These are phyloP conservation scores for Mesocentrotus franciscanus DNA, from an alignment of 53 echinoderm and acorn worm genomes.

Conservation along the genomic window DNA sequence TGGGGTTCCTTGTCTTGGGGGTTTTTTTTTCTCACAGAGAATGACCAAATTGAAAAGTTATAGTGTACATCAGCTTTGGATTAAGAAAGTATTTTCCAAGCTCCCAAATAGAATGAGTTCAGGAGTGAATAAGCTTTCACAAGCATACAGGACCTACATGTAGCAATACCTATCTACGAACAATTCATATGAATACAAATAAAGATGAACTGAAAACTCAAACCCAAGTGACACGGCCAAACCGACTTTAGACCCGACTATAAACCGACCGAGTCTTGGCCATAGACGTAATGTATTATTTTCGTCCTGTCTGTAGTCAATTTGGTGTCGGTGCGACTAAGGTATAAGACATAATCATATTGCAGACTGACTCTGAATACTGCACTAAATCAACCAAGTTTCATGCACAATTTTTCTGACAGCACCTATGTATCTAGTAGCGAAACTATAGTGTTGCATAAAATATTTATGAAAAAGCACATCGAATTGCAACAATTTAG, in stretches of 20 bases:
- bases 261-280: too few species aligned
- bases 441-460: not conserved
- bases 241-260: too few species aligned
- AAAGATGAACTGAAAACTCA: not conserved
- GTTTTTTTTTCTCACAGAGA: not conserved
- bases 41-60: not conserved
- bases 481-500: not conserved
- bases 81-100: not conserved
- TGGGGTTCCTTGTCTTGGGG: not conserved
- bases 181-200: not conserved
- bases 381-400: not conserved
- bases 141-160: not conserved
- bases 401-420: not conserved
- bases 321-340: too few species aligned
- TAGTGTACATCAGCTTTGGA: not conserved
- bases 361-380: not conserved
- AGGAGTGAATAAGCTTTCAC: not conserved
- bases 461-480: not conserved
- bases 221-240: too few species aligned
- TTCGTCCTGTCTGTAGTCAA: too few species aligned
- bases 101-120: not conserved
- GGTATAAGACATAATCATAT: not conserved
- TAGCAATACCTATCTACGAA: not conserved
- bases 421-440: not conserved
- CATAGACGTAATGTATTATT: too few species aligned